These are phyloP conservation scores for Andrena bucephala DNA, from an alignment of 2,888 invertebrate species.

Conservation along the genomic window DNA sequence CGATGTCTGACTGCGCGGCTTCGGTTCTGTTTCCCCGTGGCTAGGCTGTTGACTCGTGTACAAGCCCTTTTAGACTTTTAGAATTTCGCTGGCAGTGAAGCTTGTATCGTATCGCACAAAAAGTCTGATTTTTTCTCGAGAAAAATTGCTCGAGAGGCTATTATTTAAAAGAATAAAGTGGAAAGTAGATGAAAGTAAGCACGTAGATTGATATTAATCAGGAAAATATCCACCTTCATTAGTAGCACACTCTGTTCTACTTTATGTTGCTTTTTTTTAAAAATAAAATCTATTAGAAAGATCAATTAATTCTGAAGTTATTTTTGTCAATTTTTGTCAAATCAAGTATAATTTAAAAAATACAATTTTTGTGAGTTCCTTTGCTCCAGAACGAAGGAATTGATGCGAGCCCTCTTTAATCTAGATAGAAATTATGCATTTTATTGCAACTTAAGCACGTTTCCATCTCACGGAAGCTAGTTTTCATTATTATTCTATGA, in stretches of 20 bases:
- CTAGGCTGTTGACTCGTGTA: constrained; percentile 1
- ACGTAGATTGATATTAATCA: not conserved
- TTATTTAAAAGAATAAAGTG: not conserved
- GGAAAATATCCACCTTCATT: not conserved
- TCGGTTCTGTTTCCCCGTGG: constrained; percentile 12
- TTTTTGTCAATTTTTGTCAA: too few relatives aligned
- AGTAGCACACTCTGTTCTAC: too few relatives aligned
- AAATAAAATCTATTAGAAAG: too few relatives aligned
- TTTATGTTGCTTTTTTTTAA: too few relatives aligned
- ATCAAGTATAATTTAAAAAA: not conserved
- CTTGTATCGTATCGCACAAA: not conserved
- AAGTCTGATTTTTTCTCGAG: not conserved
- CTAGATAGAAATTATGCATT: not conserved
- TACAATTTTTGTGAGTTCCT: not conserved
- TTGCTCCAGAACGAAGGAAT: not conserved
- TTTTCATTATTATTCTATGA: not conserved
- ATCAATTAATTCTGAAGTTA: too few relatives aligned
- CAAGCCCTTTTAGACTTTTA: not conserved
- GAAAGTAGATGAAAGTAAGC: not conserved
- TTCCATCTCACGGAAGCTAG: not conserved
- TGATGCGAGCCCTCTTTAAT: not conserved
- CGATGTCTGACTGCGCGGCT: not conserved
- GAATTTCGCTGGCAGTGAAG: not conserved
- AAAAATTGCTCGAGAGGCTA: not conserved
- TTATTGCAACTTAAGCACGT: not conserved